Base-by-base conservation (phyloP, 2,113 vertebrate genomes). In the Phyllostomus hastatus region DNA sequence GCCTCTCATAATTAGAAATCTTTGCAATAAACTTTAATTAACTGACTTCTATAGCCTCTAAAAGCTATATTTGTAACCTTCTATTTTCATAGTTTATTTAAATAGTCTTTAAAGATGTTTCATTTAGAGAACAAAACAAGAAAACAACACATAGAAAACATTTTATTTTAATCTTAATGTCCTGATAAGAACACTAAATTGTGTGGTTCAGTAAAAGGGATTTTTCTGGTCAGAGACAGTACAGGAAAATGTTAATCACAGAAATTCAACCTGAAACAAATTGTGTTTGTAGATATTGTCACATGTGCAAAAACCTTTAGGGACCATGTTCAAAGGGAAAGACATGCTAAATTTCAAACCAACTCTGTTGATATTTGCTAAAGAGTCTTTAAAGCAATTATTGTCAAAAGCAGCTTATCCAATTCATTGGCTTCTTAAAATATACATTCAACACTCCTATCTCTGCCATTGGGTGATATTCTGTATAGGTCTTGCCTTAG, bases 341-440 rank as follows among this genome's bases (percentile, higher is more conserved):
- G 96, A 96, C 93, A 83, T 72, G 61, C 86, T 96, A 97, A 98
- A 98, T 98, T 97, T 95, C 83, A 97, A 97, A 96, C 78, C 83
- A 96, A 38, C 97, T 98, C 92, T 98, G 90, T 83, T 97, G 95
- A 96, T 97, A 93, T 95, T 98, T 96, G 85, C 97, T 98, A 81
- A 92, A 78, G 66, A 85, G 33, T 96, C 89, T 98, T 96, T 97
- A 97, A 97, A 98, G 92, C 72, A 97, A 70, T 97, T 96, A 96
- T 81, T 95, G 75, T 96, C 1, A 5, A 78, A 90, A 97, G 46
- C 70, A 93, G 90, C 91, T 97, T 98, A 75, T 97, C 90, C 35
- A 1, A 79, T 97, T 95, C 67, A 83, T 97, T 97, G 96, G 22
- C 84, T 97, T 97, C 81, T 97, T 98, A 96, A 97, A 97, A 96